A percentile compares a stretch with the other conserved stretches of the same genome.
Conservation (phyloP, 2,797 vertebrate genomes). For the Falco rusticolus region DNA sequence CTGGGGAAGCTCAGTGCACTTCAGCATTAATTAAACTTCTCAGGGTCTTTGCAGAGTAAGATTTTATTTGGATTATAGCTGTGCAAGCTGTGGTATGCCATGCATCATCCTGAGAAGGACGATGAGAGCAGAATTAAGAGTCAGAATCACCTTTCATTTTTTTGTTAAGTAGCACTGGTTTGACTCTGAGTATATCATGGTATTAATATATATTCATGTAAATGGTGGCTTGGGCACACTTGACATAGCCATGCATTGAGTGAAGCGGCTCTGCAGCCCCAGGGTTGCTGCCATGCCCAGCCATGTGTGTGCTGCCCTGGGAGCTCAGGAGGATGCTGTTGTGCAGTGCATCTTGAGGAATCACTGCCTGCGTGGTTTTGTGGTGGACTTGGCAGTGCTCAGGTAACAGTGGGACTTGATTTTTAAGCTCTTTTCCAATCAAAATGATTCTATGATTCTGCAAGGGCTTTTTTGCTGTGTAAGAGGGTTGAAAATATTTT, state of each 20-base stretch:
- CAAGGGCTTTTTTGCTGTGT: neutral
- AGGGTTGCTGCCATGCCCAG: neutral
- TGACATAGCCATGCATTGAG: fast-evolving
- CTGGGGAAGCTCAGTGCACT: neutral
- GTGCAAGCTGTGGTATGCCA: neutral
- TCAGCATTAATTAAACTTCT: neutral
- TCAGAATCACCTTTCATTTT: neutral
- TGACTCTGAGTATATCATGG: neutral
- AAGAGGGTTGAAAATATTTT: neutral
- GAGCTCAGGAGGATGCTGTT: neutral
- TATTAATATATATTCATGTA: neutral
- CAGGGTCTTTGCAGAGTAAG: fast-evolving
- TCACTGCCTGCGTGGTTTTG: neutral
- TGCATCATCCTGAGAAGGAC: fast-evolving
- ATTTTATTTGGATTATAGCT: neutral
- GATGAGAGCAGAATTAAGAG: neutral
- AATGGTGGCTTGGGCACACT: too few species aligned
- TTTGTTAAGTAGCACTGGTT: fast-evolving
- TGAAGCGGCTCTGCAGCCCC: neutral
- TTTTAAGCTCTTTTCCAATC: too few species aligned
- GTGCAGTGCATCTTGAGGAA: neutral
- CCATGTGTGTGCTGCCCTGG: neutral
- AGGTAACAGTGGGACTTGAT: too few species aligned
- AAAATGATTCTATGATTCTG: too few species aligned
- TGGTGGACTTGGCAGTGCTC: too few species aligned